phyloP scores from a whole-genome alignment of 2,888 invertebrate species.

The Diachrysia chrysitis region DNA sequence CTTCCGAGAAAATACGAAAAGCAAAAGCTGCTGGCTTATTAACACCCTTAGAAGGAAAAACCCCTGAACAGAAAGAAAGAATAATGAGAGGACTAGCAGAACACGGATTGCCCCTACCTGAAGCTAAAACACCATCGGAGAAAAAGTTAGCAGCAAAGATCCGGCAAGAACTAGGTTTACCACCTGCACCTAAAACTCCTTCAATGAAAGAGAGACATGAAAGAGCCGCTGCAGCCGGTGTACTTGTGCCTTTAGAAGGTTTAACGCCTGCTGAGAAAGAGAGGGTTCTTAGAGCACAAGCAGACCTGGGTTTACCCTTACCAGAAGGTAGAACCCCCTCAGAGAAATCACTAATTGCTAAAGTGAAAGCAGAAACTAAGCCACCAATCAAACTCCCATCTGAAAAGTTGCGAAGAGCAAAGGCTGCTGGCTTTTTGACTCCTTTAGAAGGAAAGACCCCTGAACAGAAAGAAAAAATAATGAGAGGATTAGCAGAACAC shows the following conservation, averaged over 20 bases:
- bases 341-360: conserved; percentile 22
- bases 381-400: neutral
- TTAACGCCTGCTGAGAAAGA: conserved; percentile 54
- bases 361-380: conserved; percentile 12
- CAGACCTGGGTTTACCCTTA: conserved; percentile 51
- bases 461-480: conserved; percentile 25
- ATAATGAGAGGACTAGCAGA: conserved; percentile 51
- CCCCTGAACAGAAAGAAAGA: conserved; percentile 39
- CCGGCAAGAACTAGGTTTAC: conserved; percentile 54
- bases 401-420: conserved; percentile 18
- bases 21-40: conserved; percentile 36
- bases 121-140: conserved; percentile 58
- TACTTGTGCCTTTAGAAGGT: conserved; percentile 50
- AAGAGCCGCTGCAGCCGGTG: conserved; percentile 51
- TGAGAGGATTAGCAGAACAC: conserved; percentile 52
- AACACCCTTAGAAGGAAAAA: conserved; percentile 30
- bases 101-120: conserved; percentile 56
- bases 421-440: conserved; percentile 9
- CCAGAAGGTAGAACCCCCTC: conserved; percentile 61
- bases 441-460: conserved; percentile 37
- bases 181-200: conserved; percentile 54
- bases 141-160: conserved; percentile 55
- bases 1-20: conserved; percentile 23
- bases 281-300: conserved; percentile 52
- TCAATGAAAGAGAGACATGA: conserved; percentile 30